phyloP scores from a whole-genome alignment of 2,888 invertebrate species.

The Drosophila mettleri region DNA sequence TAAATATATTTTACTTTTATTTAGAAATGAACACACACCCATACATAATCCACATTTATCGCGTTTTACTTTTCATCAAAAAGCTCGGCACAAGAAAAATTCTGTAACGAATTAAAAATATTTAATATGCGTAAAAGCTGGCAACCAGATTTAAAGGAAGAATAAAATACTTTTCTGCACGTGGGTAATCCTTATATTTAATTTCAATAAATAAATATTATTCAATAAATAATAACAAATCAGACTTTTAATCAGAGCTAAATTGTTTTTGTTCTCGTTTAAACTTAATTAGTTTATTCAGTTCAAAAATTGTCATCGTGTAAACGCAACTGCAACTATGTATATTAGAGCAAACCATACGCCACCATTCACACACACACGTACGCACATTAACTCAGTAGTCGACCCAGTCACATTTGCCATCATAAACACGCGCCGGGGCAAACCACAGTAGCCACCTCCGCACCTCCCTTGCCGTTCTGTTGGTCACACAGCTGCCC shows the following conservation, averaged over 20 bases:
- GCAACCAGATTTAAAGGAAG: not conserved
- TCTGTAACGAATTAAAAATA: no score
- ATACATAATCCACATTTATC: not conserved
- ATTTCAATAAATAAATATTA: not conserved
- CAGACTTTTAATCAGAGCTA: not conserved
- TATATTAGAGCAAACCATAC: slow-evolving; percentile 6
- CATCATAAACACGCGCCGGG: slow-evolving; percentile 67
- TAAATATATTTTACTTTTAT: no score
- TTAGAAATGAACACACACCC: not conserved
- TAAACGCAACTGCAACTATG: slow-evolving; percentile 37
- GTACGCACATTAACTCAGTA: slow-evolving; percentile 8
- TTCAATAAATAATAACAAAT: no score
- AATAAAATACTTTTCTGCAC: not conserved
- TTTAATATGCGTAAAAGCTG: not conserved
- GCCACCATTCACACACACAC: slow-evolving; percentile 19
- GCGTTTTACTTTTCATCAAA: no score
- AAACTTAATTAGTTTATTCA: not conserved
- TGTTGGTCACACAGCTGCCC: not conserved
- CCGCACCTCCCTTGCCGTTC: not conserved
- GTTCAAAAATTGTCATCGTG: slow-evolving; percentile 14
- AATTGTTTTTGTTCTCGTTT: not conserved
- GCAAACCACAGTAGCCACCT: slow-evolving; percentile 42
- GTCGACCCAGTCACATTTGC: slow-evolving; percentile 48
- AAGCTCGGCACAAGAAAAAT: no score
- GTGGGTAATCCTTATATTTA: not conserved